A percentile compares a stretch with the other conserved stretches of the same genome.
Evolutionary conservation across 2,888 invertebrate genomes (phyloP).

Genomic region (Amiota mariae): DNA sequence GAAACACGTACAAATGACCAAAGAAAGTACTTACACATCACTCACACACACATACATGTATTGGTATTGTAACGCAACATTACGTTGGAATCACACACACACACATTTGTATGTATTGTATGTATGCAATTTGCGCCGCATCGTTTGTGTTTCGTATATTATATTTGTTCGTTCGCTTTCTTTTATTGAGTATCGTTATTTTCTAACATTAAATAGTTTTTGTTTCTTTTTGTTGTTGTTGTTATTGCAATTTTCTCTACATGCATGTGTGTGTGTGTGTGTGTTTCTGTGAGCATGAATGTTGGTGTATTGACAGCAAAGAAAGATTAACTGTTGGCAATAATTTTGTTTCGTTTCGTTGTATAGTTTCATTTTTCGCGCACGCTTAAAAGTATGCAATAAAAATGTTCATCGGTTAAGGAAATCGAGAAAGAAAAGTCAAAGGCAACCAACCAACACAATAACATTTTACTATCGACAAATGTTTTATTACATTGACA

Average conservation of each 20-base stretch:
- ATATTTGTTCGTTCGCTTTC: no score
- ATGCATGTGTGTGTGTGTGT: no score
- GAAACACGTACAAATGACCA: constrained; percentile 41
- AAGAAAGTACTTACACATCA: constrained; percentile 2
- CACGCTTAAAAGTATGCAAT: constrained; percentile 22
- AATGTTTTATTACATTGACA: constrained; percentile 12
- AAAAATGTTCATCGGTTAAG: constrained; percentile 49
- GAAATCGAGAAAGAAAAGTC: no score
- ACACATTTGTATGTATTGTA: constrained; percentile 31
- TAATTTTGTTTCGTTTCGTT: constrained; percentile 55
- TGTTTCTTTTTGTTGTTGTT: constrained; percentile 39
- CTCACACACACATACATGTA: constrained; percentile 4
- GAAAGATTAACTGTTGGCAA: constrained; percentile 69
- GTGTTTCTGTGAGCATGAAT: constrained; percentile 4
- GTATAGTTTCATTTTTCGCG: constrained; percentile 4
- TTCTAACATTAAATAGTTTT: constrained; percentile 49
- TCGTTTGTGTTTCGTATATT: no score
- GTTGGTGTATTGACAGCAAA: constrained; percentile 64
- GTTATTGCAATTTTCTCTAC: constrained; percentile 27
- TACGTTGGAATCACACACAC: not conserved
- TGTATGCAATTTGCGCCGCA: constrained; percentile 21
- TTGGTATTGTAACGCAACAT: constrained; percentile 16
- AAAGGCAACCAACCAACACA: no score
- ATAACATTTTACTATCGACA: not conserved
- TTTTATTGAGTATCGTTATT: constrained; percentile 49